These are phyloP conservation scores for Seriola rivoliana DNA, from an alignment of 2,113 vertebrate genomes.

Conservation along the genomic window DNA sequence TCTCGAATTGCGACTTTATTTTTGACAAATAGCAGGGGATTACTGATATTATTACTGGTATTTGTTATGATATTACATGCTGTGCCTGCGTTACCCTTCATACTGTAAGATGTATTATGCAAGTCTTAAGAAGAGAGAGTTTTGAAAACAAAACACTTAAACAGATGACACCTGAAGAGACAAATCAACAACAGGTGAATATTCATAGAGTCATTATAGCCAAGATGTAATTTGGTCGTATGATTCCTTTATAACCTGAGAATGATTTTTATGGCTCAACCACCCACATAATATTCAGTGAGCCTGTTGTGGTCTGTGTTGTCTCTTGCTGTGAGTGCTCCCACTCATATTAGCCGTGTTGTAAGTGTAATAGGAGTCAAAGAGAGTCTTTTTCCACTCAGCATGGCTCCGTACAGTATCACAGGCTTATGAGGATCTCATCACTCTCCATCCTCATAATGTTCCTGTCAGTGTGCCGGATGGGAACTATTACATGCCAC, in stretches of 20 bases:
- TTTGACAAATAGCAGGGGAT: conserved; percentile 3
- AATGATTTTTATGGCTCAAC: conserved; percentile 54
- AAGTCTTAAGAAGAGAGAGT: background rate
- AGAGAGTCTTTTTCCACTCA: conserved; percentile 61
- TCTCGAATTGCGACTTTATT: conserved; percentile 23
- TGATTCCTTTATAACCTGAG: conserved; percentile 42
- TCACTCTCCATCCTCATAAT: conserved; percentile 80
- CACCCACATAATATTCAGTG: conserved; percentile 49
- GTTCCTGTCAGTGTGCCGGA: conserved; percentile 67
- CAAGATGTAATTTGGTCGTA: conserved; percentile 30
- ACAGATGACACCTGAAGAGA: conserved; percentile 15
- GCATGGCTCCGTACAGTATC: conserved; percentile 48
- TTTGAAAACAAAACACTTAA: background rate
- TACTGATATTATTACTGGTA: background rate
- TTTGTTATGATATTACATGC: background rate
- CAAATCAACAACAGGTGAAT: conserved; percentile 23
- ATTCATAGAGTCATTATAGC: conserved; percentile 15
- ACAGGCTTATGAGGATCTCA: conserved; percentile 57
- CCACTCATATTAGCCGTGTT: conserved; percentile 54
- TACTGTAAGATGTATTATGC: background rate
- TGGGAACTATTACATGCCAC: conserved; percentile 71
- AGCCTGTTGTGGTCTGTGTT: conserved; percentile 48
- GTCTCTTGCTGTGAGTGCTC: conserved; percentile 39
- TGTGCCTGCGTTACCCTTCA: background rate
- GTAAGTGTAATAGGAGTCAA: conserved; percentile 57